Percentiles rank a stretch among this genome's conserved stretches.
These are phyloP conservation scores for Clarias gariepinus DNA, from an alignment of 2,113 vertebrate genomes.

Conservation along the genomic window DNA sequence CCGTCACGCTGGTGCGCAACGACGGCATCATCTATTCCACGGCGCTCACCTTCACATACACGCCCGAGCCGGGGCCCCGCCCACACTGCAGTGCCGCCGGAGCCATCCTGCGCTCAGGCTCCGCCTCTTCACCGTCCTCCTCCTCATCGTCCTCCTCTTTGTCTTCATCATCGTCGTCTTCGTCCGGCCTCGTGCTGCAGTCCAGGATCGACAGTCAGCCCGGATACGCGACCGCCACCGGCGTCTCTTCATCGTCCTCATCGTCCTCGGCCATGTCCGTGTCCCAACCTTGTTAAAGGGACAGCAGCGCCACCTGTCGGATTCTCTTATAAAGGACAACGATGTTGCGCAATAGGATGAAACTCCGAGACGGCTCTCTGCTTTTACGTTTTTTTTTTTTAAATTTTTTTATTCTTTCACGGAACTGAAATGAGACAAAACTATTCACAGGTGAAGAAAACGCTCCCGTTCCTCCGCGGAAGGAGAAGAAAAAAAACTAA, in stretches of 20 bases:
- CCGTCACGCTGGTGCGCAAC: constrained; percentile 93
- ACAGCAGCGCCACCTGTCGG: background rate
- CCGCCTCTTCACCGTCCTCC: constrained; percentile 76
- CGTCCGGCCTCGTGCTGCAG: constrained; percentile 54
- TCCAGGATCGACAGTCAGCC: constrained; percentile 70
- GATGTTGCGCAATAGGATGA: background rate
- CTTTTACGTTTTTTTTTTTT: background rate
- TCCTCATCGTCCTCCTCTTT: constrained; percentile 69
- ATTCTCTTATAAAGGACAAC: constrained; percentile 12
- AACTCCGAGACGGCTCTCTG: background rate
- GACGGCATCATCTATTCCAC: constrained; percentile 97
- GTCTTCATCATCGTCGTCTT: constrained; percentile 63
- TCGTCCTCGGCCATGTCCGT: constrained; percentile 81
- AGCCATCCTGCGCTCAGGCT: constrained; percentile 86
- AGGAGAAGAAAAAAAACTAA: constrained; percentile 38
- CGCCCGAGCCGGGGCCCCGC: constrained; percentile 91
- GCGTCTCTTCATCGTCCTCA: constrained; percentile 74
- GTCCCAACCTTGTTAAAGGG: constrained; percentile 78
- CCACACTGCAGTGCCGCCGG: constrained; percentile 94
- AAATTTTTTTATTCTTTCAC: background rate
- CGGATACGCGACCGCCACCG: constrained; percentile 80
- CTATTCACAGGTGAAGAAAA: background rate
- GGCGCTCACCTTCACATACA: constrained; percentile 97
- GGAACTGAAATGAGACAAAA: background rate
- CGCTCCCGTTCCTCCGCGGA: background rate